Evolutionary conservation across 2,888 invertebrate species (phyloP), one percentile per base, ranked within the genome.

Genomic region (Cataglyphis cursor): DNA sequence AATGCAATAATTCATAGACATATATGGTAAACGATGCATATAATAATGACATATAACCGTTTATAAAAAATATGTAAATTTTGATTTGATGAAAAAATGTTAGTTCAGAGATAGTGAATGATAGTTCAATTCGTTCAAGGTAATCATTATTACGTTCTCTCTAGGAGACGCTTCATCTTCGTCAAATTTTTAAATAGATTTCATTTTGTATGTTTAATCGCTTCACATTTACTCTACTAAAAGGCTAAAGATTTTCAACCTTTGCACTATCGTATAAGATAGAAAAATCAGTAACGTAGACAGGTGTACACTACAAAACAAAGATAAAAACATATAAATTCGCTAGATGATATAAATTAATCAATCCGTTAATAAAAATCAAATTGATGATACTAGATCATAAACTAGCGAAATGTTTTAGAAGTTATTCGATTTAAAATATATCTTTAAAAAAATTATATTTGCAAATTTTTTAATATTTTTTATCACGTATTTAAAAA

Each of bases 261-360:
- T 76, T 76, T 76, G 66, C 21, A 57, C 28, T 28, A 15, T 41
- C 28, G 4, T 54, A 44, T 28, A 76, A 74, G n/a, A 73, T 28
- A n/a, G 28, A 18, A 10, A 51, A 18, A n/a, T 8, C 10, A 6
- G 35, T 38, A 21, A 41, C 28, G 24, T 48, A 76, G 48, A 57
- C 21, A 38, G 54, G 6, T 65, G 15, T 8, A 5, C 8, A 6
- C 28, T n/a, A 66, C 41, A 66, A 66, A 76, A 59, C 54, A 64
- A 1, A n/a, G 4, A 54, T 65, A 18, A 54, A 76, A 76, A 57
- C 9, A n/a, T 51, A 65, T 65, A 28, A 76, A 76, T 38, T 38
- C 4, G 18, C 21, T 65, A 51, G n/a, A 38, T 18, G 24, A 28
- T 54, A 24, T 24, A 28, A 44, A 21, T 5, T 15, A 3, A 6